These are phyloP conservation scores for Spermophilus dauricus DNA, from an alignment of 2,113 vertebrate genomes.

Conservation along the genomic window DNA sequence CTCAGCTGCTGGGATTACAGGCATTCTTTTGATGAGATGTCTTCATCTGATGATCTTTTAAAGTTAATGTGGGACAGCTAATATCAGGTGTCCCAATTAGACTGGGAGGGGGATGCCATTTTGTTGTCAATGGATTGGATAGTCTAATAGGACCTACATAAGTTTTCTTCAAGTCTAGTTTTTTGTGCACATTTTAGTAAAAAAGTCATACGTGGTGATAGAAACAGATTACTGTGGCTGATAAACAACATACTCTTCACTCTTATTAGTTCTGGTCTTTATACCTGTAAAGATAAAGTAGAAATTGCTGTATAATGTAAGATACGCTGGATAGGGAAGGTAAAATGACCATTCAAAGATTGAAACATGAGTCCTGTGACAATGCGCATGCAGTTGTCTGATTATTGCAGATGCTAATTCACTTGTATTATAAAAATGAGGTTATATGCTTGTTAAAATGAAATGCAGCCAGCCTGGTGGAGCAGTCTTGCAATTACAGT, in stretches of 20 bases:
- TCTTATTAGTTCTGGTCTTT: neutral
- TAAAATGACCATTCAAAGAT: neutral
- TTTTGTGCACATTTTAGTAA: neutral
- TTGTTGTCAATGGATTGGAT: neutral
- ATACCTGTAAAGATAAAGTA: neutral
- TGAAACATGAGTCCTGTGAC: neutral
- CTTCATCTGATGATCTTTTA: conserved; percentile 12
- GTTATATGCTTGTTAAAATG: neutral
- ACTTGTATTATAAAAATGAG: neutral
- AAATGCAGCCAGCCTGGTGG: neutral
- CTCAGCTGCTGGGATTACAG: too few relatives aligned
- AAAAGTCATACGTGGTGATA: neutral
- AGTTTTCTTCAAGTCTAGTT: neutral
- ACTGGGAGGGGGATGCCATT: neutral
- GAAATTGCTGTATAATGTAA: neutral
- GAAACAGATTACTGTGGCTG: neutral
- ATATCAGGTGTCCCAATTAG: neutral
- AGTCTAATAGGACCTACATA: neutral
- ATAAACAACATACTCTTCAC: neutral
- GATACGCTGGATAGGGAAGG: neutral
- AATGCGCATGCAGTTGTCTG: neutral
- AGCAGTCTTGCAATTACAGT: too few relatives aligned
- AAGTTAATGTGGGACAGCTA: neutral
- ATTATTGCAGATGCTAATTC: conserved; percentile 26
- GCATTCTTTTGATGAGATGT: neutral